Base-by-base conservation (phyloP, 2,797 vertebrate species). In the Cossypha dichroa region DNA sequence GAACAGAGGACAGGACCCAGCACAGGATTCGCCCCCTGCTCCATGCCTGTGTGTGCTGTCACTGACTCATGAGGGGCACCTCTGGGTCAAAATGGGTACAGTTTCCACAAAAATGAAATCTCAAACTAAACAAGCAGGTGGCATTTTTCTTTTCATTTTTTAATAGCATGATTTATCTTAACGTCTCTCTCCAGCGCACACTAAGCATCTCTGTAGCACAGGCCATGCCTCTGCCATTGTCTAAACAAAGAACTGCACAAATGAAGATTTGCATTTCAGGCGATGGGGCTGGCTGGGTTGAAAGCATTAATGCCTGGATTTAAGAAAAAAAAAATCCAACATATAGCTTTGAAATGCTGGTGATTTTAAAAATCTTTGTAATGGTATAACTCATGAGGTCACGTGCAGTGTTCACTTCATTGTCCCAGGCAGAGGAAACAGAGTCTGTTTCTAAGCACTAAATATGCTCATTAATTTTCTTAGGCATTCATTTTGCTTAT, bases 401-500 rank as follows among this genome's bases (percentile, higher is more conserved):
- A 28, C 0, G 0, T 40, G n/a, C 4, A 7, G n/a, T 29, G 23
- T 51, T 81, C 43, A 62, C 43, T 83, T 76, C 55, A 34, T 63
- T 62, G 73, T 95, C 48, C n/a, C 38, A 88, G 60, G 46, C 66
- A 78, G n/a, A 59, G 45, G 49, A 75, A 93, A 73, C 11, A 52
- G 52, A 66, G 34, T 64, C 48, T 73, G 58, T 89, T 89, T 73
- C 74, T 43, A 85, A 66, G 77, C 33, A 55, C 41, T 90, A 81
- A 94, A 82, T 79, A 85, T 43, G 64, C 56, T 96, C 72, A 68
- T 94, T 90, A 77, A 93, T 91, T 88, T 92, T 85, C 54, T 59
- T 76, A 74, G n/a, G 45, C 67, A 64, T 91, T 91, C 25, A 33
- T 92, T 80, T 89, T 90, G 49, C 51, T 92, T 76, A 40, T 68